phyloP scores from a whole-genome alignment of 53 echinoderm and acorn worm genomes.

The Zoroaster sp. region DNA sequence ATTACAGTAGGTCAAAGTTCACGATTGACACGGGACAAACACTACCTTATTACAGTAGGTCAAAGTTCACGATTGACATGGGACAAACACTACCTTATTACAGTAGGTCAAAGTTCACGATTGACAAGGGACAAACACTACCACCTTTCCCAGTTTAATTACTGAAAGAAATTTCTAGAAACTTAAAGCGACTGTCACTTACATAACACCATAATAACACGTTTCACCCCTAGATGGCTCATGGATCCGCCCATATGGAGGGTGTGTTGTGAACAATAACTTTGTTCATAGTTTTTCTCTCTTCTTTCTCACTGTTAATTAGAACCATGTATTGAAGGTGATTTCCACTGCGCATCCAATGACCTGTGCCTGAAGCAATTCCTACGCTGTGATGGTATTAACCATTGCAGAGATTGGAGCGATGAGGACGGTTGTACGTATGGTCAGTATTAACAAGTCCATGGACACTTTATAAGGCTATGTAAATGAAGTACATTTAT shows the following conservation, averaged over 20 bases:
- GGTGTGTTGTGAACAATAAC: neutral
- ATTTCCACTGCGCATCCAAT: conserved; percentile 35
- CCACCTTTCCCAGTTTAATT: neutral
- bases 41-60: conserved; percentile 50
- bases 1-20: conserved; percentile 54
- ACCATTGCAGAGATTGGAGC: conserved; percentile 59
- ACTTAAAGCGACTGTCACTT: neutral
- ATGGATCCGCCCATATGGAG: neutral
- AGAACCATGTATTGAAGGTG: conserved; percentile 42
- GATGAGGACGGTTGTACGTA: conserved; percentile 51
- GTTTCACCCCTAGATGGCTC: too few species aligned
- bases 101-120: conserved; percentile 39
- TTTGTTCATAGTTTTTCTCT: neutral
- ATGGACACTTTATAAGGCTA: too few species aligned
- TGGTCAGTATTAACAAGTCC: conserved; percentile 50
- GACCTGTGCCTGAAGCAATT: conserved; percentile 47
- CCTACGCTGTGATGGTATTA: conserved; percentile 58
- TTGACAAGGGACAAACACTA: neutral
- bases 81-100: conserved; percentile 52
- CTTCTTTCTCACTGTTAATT: neutral
- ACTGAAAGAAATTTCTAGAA: too few species aligned
- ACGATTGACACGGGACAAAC: neutral
- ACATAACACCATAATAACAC: too few species aligned
- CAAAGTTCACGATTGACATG: conserved; percentile 26
- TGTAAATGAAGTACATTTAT: too few species aligned